Percentiles rank a stretch among this genome's conserved stretches.
Conservation (phyloP, 2,888 invertebrate species). For the Hyppa rectilinea region DNA sequence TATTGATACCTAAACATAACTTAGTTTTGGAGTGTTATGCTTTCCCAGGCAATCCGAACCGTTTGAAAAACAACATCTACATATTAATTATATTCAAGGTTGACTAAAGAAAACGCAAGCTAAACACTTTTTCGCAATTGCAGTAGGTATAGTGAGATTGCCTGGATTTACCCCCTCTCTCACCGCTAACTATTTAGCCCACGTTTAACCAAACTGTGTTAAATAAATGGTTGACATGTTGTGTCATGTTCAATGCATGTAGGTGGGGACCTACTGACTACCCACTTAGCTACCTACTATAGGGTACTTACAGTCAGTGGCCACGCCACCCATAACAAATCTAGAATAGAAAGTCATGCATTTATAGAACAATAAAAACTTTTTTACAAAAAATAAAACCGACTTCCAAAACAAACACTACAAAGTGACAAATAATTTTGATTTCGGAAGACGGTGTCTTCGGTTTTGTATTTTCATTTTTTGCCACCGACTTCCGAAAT, state of each 20-base stretch:
- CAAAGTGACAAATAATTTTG: no score
- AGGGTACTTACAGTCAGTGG: no score
- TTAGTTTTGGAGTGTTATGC: background rate
- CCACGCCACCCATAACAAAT: background rate
- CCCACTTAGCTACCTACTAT: background rate
- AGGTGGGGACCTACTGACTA: background rate
- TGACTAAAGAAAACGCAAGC: slow-evolving; percentile 4
- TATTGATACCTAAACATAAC: background rate
- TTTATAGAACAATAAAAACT: slow-evolving; percentile 27
- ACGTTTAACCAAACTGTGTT: background rate
- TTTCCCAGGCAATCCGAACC: background rate
- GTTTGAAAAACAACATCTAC: background rate
- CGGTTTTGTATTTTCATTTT: no score
- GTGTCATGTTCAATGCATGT: background rate
- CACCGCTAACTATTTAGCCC: background rate
- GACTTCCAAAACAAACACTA: no score
- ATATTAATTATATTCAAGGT: no score
- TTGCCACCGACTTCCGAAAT: no score
- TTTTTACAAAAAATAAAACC: no score
- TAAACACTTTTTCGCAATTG: background rate
- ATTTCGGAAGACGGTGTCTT: no score
- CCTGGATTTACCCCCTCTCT: background rate
- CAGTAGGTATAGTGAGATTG: background rate
- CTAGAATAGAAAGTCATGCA: slow-evolving; percentile 21
- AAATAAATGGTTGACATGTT: no score